Base-by-base conservation (phyloP, 2,797 vertebrate genomes). In the Sebastes oblongus region DNA sequence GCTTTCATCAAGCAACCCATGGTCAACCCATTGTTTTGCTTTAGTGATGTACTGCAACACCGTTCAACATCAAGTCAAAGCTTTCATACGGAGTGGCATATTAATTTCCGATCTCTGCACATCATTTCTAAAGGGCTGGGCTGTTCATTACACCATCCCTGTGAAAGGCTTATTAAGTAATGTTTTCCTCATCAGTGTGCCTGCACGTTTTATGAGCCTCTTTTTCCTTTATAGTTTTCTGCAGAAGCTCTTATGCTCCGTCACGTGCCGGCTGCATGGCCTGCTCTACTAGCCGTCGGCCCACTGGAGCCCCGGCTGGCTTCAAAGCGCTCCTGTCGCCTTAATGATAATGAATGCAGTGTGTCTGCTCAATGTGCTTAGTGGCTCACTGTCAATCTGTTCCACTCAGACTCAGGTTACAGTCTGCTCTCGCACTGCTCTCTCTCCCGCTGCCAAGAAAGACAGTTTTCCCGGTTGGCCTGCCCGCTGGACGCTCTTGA, bases 261-360 rank as follows among this genome's bases (percentile, higher is more conserved):
- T 88, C 86, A 87, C 71, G 74, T 83, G 86, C 78, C 81, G 50
- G 70, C 75, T 74, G 85, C 46, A 20, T 20, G 46, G 82, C 66
- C 86, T 69, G 88, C 84, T 85, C 67, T 46, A 50, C 8, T 50
- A 20, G 18, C 46, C 34, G 73, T 78, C 84, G 85, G 84, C 78
- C 77, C 72, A 42, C 80, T 25, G 81, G 56, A 80, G 82, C 83
- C 81, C 65, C 67, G 82, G 83, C 82, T 80, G 88, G 82, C 92
- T 93, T 93, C 91, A 93, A 92, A 93, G 93, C 54, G 55, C 87
- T 81, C 72, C 89, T 89, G 91, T 88, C 75, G 65, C 77, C 86
- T 93, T n/a, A 89, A 94, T 89, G 85, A 91, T 91, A 93, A 93
- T 93, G 91, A 93, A 93, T 87, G 85, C 86, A 75, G 86, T 69